Evolutionary conservation across 2,797 vertebrate species (phyloP).

Genomic region (Euthynnus affinis): DNA sequence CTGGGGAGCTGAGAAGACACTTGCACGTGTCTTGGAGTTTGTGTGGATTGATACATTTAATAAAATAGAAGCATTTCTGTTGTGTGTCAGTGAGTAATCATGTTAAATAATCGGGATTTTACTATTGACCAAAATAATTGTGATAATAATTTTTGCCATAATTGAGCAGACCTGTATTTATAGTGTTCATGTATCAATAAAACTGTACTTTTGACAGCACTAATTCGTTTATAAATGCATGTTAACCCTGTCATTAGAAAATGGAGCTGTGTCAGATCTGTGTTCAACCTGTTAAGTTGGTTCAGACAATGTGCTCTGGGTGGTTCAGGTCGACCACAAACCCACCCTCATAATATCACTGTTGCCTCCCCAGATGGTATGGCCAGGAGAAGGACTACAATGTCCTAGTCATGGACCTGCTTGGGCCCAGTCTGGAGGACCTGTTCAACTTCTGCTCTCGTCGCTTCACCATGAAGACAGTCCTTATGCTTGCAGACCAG

Average conservation of each 20-base stretch:
- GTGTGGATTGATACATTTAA: too few species aligned
- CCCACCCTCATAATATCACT: neutral
- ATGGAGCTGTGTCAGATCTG: neutral
- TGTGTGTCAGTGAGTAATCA: too few species aligned
- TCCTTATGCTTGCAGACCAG: slow-evolving; percentile 99
- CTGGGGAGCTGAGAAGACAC: too few species aligned
- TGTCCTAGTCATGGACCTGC: slow-evolving; percentile 99
- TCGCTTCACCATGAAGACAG: slow-evolving; percentile 99
- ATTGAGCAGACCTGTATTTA: too few species aligned
- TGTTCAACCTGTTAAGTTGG: neutral
- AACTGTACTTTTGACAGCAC: too few species aligned
- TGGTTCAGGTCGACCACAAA: neutral
- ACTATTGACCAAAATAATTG: too few species aligned
- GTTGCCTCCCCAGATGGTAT: slow-evolving; percentile 92
- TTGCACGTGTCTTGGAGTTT: too few species aligned
- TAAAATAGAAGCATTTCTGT: too few species aligned
- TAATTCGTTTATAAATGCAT: neutral
- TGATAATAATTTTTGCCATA: too few species aligned
- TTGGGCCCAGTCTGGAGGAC: slow-evolving; percentile 98
- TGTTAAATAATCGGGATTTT: too few species aligned
- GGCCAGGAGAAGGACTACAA: slow-evolving; percentile 99
- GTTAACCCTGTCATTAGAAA: neutral
- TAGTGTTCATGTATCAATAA: neutral
- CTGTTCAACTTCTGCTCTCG: slow-evolving; percentile 99
- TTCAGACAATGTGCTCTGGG: slow-evolving; percentile 1